Conservation (phyloP, 2,888 invertebrate species). For the Epirrhoe alternata region DNA sequence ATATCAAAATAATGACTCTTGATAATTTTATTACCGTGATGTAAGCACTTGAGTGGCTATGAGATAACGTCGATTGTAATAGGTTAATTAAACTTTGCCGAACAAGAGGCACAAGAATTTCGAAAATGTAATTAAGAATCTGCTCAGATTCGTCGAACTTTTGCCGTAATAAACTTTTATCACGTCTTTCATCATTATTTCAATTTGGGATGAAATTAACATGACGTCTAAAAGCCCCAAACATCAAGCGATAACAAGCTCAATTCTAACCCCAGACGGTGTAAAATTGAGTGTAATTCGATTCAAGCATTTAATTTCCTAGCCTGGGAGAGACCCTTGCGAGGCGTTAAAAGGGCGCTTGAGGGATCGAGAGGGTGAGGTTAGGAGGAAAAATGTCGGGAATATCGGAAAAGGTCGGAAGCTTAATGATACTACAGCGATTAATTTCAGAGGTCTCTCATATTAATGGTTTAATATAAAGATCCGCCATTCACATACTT, state of each 20-base stretch:
- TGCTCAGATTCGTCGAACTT: constrained; percentile 22
- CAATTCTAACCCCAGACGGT: constrained; percentile 57
- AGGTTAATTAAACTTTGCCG: constrained; percentile 13
- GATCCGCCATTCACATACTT: background rate
- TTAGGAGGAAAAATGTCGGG: constrained; percentile 64
- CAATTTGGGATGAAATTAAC: constrained; percentile 43
- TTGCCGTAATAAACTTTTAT: constrained; percentile 37
- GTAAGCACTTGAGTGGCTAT: background rate
- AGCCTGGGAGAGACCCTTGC: constrained; percentile 58
- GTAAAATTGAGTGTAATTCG: constrained; percentile 68
- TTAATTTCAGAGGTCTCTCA: constrained; percentile 49
- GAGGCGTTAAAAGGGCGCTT: constrained; percentile 73
- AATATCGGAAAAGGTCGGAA: constrained; percentile 58
- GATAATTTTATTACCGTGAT: background rate
- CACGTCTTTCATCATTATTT: constrained; percentile 43
- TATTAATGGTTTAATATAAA: background rate
- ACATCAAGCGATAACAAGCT: constrained; percentile 57
- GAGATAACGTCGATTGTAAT: background rate
- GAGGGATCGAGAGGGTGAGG: constrained; percentile 62
- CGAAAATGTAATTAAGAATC: constrained; percentile 21
- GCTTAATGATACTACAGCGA: constrained; percentile 64
- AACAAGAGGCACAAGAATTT: constrained; percentile 15
- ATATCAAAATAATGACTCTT: background rate
- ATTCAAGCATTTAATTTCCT: constrained; percentile 73
- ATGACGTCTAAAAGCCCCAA: constrained; percentile 41